These are phyloP conservation scores for Chauna torquata DNA, from an alignment of 2,113 vertebrate genomes.

Conservation along the genomic window DNA sequence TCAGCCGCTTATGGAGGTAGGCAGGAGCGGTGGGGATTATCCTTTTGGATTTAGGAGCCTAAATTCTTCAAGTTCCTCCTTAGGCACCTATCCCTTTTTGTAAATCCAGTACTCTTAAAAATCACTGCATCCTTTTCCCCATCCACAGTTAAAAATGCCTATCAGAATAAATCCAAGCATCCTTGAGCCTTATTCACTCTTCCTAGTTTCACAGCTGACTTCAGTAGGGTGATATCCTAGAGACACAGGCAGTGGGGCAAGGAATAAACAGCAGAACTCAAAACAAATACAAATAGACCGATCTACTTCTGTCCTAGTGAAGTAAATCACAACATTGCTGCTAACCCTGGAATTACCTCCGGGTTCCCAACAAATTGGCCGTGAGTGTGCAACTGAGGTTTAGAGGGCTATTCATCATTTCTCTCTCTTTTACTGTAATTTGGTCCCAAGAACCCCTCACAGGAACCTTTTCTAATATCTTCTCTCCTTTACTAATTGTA, in stretches of 20 bases:
- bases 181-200: not conserved
- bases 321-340: not conserved
- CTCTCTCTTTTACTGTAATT: not conserved
- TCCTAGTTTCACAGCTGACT: not conserved
- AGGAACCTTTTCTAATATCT: not conserved
- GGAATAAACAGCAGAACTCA: not conserved
- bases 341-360: not conserved
- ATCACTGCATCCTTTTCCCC: not conserved
- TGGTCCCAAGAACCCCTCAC: not conserved
- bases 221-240: not conserved
- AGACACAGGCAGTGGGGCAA: not conserved
- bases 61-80: slow-evolving; percentile 5
- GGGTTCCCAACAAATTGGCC: not conserved
- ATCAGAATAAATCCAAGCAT: not conserved
- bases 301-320: not conserved
- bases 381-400: not conserved
- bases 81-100: not conserved
- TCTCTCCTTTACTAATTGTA: slow-evolving; percentile 2
- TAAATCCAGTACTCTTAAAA: not conserved
- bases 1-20: not conserved
- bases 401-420: not conserved
- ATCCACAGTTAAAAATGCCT: not conserved
- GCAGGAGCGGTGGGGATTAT: slow-evolving; percentile 7
- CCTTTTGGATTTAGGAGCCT: slow-evolving; percentile 37
- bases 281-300: not conserved